phyloP scores from a whole-genome alignment of 2,888 invertebrate genomes.

The Stenodera caucasica region DNA sequence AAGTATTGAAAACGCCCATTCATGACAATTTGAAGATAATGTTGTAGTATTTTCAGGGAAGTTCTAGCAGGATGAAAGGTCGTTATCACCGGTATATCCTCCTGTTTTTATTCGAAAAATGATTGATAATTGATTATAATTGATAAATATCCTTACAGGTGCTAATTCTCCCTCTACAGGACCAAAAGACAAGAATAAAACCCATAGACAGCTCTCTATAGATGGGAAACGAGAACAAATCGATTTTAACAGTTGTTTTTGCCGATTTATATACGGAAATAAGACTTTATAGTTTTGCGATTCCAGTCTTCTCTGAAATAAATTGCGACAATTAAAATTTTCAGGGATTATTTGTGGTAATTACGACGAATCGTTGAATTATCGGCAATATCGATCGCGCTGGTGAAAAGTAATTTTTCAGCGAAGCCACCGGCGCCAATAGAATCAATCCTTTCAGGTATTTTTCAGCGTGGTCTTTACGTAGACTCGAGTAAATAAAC shows the following conservation, averaged over 20 bases:
- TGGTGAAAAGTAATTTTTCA: slow-evolving; percentile 1
- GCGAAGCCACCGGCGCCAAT: not conserved
- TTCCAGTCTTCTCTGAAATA: not conserved
- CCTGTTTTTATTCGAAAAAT: not conserved
- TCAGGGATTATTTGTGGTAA: too few species aligned
- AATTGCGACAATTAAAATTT: not conserved
- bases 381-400: not conserved
- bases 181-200: not conserved
- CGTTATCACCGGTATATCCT: not conserved
- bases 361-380: not conserved
- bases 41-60: slow-evolving; percentile 2
- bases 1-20: slow-evolving; percentile 1
- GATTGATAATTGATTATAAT: too few species aligned
- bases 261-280: slow-evolving; percentile 1
- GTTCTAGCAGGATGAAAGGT: slow-evolving; percentile 7
- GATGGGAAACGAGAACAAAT: slow-evolving; percentile 1
- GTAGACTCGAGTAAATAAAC: slow-evolving; percentile 9
- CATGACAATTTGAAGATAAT: slow-evolving; percentile 9
- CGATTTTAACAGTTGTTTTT: slow-evolving; percentile 37
- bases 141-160: slow-evolving; percentile 3
- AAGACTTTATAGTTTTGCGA: not conserved
- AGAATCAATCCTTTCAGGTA: slow-evolving; percentile 1
- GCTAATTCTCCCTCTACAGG: not conserved
- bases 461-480: slow-evolving; percentile 11
- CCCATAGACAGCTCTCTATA: not conserved